Base-by-base conservation (phyloP, 2,113 vertebrate species). In the Motacilla alba region DNA sequence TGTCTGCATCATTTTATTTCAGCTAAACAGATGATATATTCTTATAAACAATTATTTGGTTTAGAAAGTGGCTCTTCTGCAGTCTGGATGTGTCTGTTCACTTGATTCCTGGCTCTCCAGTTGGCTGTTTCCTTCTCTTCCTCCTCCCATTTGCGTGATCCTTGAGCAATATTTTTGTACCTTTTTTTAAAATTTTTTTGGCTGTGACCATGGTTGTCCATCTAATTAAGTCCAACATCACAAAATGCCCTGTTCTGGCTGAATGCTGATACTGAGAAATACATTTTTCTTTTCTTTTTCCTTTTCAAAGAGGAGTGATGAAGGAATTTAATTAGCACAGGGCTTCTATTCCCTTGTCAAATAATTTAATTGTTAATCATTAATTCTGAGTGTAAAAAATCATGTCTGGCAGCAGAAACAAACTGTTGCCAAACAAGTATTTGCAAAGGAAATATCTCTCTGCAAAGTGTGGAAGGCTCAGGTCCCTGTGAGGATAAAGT, bases 341-440 rank as follows among this genome's bases (percentile, higher is more conserved):
- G 37, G 44, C 80, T 15, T 83, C 69, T 82, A 58, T 90, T 92
- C 76, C 73, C 80, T 33, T 83, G 83, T 95, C 86, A 93, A 95
- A 92, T 89, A 84, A 83, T 72, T 72, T 92, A 92, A 93, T 90
- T 84, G 90, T 92, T 96, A 95, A 92, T 94, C 85, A 93, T 96
- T 90, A 95, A 87, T 92, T 93, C 83, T 72, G 92, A 93, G 56
- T 27, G 83, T 37, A 63, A 88, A 68, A 89, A 69, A 49, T 16
- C 19, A 27, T 5, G 56, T 35, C 60, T 96, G 88, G 60, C 86
- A 86, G 83, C 76, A 83, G 59, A 79, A 93, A 83, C 21, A 62
- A 89, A 87, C 70, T 76, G 56, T 56, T 93, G 72, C 76, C 75
- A 92, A 96, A 52, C 44, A 83, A 87, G 52, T 7, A 13, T 78